Conservation (phyloP, 2,797 vertebrate genomes). For the Neomorphus geoffroyi region DNA sequence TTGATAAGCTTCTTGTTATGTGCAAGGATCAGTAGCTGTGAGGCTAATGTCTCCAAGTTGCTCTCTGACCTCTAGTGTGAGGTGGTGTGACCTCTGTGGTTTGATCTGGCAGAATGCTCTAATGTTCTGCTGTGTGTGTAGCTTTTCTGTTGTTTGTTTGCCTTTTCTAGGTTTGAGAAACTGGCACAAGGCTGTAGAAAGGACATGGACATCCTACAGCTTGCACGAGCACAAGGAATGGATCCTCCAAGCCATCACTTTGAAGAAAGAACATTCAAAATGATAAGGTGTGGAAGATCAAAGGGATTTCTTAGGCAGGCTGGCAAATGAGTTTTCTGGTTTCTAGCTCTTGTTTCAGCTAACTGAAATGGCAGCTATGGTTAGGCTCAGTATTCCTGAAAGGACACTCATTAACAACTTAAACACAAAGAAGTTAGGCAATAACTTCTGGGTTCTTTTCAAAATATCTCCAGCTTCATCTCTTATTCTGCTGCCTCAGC, state of each 20-base stretch:
- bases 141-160: not conserved
- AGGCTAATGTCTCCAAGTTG: not conserved
- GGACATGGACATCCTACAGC: constrained; percentile 89
- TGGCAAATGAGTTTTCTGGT: not conserved
- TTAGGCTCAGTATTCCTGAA: not conserved
- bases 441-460: not conserved
- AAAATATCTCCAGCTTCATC: not conserved
- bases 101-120: not conserved
- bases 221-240: constrained; percentile 87
- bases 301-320: not conserved
- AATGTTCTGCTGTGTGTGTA: not conserved
- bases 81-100: no score
- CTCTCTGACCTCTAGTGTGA: not conserved
- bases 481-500: not conserved
- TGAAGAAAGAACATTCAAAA: constrained; percentile 90
- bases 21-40: not conserved
- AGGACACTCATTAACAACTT: not conserved
- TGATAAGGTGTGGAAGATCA: constrained; percentile 83
- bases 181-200: constrained; percentile 90
- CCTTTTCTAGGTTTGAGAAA: constrained; percentile 88
- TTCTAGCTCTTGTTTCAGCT: not conserved
- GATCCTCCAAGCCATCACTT: constrained; percentile 95
- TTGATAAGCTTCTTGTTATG: not conserved
- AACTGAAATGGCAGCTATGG: not conserved
- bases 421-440: not conserved